Percentiles rank a stretch among this genome's conserved stretches.
These are phyloP conservation scores for Mormyrus proboscirostris DNA, from an alignment of 2,797 vertebrate species.

Conservation along the genomic window DNA sequence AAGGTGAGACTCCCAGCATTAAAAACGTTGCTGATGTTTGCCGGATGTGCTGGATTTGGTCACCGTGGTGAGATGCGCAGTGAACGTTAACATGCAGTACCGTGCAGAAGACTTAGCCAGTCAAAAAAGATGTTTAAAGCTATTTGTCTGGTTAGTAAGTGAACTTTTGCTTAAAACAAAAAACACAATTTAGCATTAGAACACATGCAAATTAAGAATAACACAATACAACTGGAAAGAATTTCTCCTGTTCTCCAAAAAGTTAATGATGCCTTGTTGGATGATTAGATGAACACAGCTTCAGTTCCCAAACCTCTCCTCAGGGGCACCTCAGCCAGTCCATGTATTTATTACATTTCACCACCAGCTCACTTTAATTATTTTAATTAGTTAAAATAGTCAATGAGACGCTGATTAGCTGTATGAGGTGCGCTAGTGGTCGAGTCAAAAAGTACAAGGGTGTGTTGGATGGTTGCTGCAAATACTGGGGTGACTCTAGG, in stretches of 20 bases:
- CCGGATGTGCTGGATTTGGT: neutral
- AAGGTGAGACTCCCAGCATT: conserved; percentile 63
- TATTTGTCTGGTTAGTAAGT: neutral
- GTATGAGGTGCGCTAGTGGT: neutral
- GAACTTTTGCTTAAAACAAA: neutral
- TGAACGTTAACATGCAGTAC: neutral
- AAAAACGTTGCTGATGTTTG: neutral
- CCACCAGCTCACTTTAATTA: neutral
- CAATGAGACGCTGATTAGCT: neutral
- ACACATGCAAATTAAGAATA: neutral
- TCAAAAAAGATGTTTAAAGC: neutral
- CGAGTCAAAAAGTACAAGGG: neutral
- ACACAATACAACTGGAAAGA: neutral
- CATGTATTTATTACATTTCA: neutral
- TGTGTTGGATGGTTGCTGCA: neutral
- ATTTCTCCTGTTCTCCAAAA: neutral
- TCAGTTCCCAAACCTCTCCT: neutral
- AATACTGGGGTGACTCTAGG: neutral
- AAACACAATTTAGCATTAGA: neutral
- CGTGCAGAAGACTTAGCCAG: neutral
- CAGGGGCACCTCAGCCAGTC: neutral
- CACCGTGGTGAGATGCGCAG: neutral
- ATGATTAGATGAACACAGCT: neutral
- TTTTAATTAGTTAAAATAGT: neutral
- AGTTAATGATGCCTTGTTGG: neutral